phyloP scores from a whole-genome alignment of 2,888 invertebrate genomes.

The Sthenelais limicola region DNA sequence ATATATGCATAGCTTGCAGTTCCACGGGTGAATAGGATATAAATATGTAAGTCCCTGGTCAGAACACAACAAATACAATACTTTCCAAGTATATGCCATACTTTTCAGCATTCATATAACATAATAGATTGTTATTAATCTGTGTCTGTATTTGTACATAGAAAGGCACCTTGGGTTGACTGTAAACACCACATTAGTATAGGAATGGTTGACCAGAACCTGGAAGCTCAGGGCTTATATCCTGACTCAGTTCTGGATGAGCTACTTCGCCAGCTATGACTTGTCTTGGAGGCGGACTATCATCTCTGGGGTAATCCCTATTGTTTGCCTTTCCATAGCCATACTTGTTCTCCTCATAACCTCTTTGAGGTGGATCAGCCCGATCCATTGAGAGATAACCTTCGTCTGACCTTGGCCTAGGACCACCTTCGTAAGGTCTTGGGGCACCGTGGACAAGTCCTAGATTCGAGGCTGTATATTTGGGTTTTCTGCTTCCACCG shows the following conservation, averaged over 20 bases:
- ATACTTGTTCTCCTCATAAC: neutral
- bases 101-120: too few species aligned
- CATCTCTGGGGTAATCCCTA: neutral
- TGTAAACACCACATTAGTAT: too few species aligned
- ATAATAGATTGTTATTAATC: too few species aligned
- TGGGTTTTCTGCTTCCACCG: neutral
- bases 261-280: constrained; percentile 1
- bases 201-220: constrained; percentile 11
- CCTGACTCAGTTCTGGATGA: neutral
- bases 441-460: constrained; percentile 15
- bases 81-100: too few species aligned
- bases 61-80: too few species aligned
- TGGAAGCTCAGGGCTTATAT: neutral
- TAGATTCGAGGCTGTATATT: constrained; percentile 31
- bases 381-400: constrained; percentile 35
- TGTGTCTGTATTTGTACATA: too few species aligned
- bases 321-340: neutral
- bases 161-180: too few species aligned
- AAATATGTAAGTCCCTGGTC: too few species aligned
- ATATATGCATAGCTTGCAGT: too few species aligned
- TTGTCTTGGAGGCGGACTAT: constrained; percentile 14
- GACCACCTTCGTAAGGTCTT: neutral
- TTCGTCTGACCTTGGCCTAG: constrained; percentile 20
- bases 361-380: neutral
- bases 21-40: too few species aligned